A percentile compares a stretch with the other conserved stretches of the same genome.
Evolutionary conservation across 2,888 invertebrate species (phyloP).

Genomic region (Thymelicus acteon): DNA sequence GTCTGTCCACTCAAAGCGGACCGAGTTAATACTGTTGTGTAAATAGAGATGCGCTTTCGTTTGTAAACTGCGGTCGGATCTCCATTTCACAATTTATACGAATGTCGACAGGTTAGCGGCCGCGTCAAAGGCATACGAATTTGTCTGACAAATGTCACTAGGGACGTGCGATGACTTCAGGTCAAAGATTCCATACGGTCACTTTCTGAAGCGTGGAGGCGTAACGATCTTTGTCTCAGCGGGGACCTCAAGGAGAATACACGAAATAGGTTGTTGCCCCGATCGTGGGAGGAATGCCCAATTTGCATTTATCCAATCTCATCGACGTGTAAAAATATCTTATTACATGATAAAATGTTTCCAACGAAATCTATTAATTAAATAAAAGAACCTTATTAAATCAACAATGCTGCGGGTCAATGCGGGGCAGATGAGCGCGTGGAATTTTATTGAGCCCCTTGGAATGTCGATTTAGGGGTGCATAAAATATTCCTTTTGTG

Average conservation of each 20-base stretch:
- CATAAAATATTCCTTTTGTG: slow-evolving; percentile 60
- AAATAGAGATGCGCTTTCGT: slow-evolving; percentile 56
- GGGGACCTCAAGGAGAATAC: slow-evolving; percentile 66
- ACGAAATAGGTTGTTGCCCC: slow-evolving; percentile 60
- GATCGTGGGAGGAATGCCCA: slow-evolving; percentile 48
- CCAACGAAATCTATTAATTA: slow-evolving; percentile 23
- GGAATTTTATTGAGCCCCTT: slow-evolving; percentile 60
- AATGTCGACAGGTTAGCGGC: slow-evolving; percentile 51
- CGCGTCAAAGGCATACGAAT: slow-evolving; percentile 62
- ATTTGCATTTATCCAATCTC: slow-evolving; percentile 41
- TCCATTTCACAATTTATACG: slow-evolving; percentile 38
- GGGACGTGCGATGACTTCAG: slow-evolving; percentile 59
- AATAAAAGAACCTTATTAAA: slow-evolving; percentile 60
- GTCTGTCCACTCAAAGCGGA: slow-evolving; percentile 67
- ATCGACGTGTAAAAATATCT: slow-evolving; percentile 29
- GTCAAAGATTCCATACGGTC: slow-evolving; percentile 73
- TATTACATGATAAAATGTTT: not conserved
- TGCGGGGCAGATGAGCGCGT: slow-evolving; percentile 74
- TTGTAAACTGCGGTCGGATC: slow-evolving; percentile 40
- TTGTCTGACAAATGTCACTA: slow-evolving; percentile 62
- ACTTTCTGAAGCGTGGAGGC: slow-evolving; percentile 63
- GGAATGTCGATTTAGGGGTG: slow-evolving; percentile 74
- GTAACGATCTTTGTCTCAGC: slow-evolving; percentile 70
- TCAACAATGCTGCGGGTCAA: slow-evolving; percentile 58
- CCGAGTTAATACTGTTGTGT: slow-evolving; percentile 68